A percentile compares a stretch with the other conserved stretches of the same genome.
These are phyloP conservation scores for Peromyscus maniculatus DNA, from an alignment of 2,113 vertebrate species.

Conservation along the genomic window DNA sequence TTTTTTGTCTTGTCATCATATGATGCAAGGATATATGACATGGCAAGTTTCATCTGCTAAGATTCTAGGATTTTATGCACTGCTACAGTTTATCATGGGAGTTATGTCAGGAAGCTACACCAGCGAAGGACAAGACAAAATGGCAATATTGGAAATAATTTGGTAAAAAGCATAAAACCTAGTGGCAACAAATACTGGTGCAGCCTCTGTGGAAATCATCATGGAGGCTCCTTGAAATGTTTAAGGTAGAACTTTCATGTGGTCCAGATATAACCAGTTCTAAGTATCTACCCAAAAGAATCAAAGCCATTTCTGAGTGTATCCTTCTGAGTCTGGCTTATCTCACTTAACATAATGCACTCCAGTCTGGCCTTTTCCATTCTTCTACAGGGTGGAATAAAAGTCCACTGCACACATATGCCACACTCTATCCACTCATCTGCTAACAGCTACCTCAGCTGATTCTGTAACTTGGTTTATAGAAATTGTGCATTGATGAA, in stretches of 20 bases:
- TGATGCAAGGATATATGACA: not conserved
- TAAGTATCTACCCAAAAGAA: not conserved
- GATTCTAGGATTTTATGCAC: not conserved
- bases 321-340: not conserved
- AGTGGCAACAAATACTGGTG: not conserved
- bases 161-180: not conserved
- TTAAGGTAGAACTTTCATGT: not conserved
- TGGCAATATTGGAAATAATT: not conserved
- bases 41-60: not conserved
- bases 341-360: not conserved
- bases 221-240: not conserved
- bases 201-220: not conserved
- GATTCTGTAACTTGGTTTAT: not conserved
- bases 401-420: not conserved
- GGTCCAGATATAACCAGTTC: not conserved
- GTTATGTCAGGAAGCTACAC: not conserved
- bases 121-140: not conserved
- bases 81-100: not conserved
- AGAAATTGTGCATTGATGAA: not conserved
- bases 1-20: not conserved
- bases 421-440: not conserved
- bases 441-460: not conserved
- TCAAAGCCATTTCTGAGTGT: not conserved
- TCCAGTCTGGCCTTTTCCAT: not conserved
- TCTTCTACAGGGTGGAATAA: not conserved